A percentile compares a stretch with the other conserved stretches of the same genome.
Evolutionary conservation across 2,113 vertebrate genomes (phyloP).

Genomic region (Clarias macrocephalus): DNA sequence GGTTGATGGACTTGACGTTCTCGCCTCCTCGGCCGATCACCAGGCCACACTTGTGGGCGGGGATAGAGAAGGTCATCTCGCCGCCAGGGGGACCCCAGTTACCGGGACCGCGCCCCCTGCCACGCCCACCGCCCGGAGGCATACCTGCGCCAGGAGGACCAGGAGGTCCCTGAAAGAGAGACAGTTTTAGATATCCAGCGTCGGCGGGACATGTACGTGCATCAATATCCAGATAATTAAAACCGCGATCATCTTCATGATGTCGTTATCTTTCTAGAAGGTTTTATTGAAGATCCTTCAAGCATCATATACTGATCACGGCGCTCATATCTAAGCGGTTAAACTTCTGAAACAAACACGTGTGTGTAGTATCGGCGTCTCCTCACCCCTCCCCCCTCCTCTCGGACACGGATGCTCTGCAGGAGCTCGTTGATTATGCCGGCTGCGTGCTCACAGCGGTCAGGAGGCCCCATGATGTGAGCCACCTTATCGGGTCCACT

Average conservation of each 20-base stretch:
- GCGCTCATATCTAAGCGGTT: neutral
- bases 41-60: constrained; percentile 92
- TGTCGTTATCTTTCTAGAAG: too few species aligned
- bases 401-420: constrained; percentile 83
- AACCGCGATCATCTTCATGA: too few species aligned
- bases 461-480: constrained; percentile 89
- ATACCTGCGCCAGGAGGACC: constrained; percentile 84
- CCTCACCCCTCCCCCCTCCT: constrained; percentile 69
- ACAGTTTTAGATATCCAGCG: too few species aligned
- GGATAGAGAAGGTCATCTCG: constrained; percentile 90
- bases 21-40: constrained; percentile 91
- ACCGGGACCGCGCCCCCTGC: constrained; percentile 82
- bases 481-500: constrained; percentile 88
- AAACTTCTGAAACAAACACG: neutral
- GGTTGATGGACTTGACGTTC: constrained; percentile 91
- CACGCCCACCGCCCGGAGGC: constrained; percentile 82
- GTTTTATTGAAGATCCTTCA: too few species aligned
- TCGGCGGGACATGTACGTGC: neutral
- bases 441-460: constrained; percentile 88
- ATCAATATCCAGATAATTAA: neutral
- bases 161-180: constrained; percentile 73
- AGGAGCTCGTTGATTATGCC: constrained; percentile 89
- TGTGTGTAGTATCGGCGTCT: neutral
- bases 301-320: too few species aligned
- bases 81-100: constrained; percentile 87